Base-by-base conservation (phyloP, 1,140 invertebrate genomes). In the Drosophila kepulauana region DNA sequence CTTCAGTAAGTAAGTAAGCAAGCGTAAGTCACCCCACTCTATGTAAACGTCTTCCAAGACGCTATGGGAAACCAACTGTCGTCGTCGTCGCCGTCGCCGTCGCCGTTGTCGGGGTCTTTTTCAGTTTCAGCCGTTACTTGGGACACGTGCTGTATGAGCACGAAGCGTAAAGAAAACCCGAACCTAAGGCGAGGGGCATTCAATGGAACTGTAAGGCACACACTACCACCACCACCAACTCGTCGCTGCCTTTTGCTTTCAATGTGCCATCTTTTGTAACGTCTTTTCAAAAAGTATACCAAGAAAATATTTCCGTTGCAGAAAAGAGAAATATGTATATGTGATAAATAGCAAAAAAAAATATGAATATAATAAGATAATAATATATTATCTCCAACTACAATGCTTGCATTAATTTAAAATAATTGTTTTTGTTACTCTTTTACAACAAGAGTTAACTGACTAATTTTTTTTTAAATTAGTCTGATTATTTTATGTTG, bases 41-140 rank as follows among this genome's bases (percentile, higher is more conserved):
- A 35, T 58, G 41, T 58, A 38, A 72, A 48, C 85, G 85, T 88
- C 85, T 88, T 89, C 43, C n/a, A 88, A 88, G 85, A 88, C 85
- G 85, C 85, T 88, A 71, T 89, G 85, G 85, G 85, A 88, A 88
- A 89, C 57, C 78, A 88, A 89, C 85, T 89, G 85, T 85, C 85
- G 78, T 63, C 51, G 71, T 59, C 20, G 15, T 25, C 15, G 16
- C 0, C 35, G 35, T 62, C 16, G 77, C 16, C 16, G 16, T 25
- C 20, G 20, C 20, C 20, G 3, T 78, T 68, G 79, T 63, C 49
- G n/a, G 75, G 49, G 35, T 20, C 25, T 28, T 46, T 66, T 38
- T 43, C 52, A n/a, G n/a, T 49, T 43, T 54, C 46, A 68, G 71
- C 84, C 84, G 85, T 89, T 89, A 79, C 70, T 41, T 75, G 79